Evolutionary conservation across 2,113 vertebrate genomes (phyloP), one percentile per base, ranked within the genome.

Genomic region (Nansenia antarctica): DNA sequence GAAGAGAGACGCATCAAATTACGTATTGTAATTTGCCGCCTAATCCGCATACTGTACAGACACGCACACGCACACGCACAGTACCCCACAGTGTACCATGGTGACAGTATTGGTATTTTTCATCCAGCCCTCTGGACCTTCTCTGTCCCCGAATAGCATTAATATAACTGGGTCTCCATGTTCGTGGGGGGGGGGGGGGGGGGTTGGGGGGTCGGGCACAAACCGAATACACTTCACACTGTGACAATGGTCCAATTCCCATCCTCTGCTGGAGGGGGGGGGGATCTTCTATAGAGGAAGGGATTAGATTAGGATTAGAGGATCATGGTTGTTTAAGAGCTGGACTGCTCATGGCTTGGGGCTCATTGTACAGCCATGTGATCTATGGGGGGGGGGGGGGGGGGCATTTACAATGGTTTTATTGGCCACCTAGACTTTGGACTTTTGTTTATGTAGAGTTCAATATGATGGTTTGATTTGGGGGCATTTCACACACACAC

Each of bases 61-160:
- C 12, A 42, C 39, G 18, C 37, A 39, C 39, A 42, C 18, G 39
- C 1, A 42, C 39, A 42, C 3, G 5, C 67, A 81, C 74, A 65
- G 75, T 49, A 65, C 79, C 82, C 69, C 62, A 69, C 76, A 71
- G 39, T 49, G 45, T 49, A n/a, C 45, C 9, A 49, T 49, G 45
- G 45, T 3, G 65, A 83, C 62, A 73, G 70, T 78, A 20, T 76
- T 76, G 74, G 74, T 73, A 69, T 82, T 85, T 85, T 79, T 74
- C 82, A 77, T 71, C 18, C 62, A 42, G 72, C 69, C 66, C 59
- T 39, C 42, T 74, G n/a, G n/a, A 64, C 60, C 29, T 62, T 67
- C 73, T 81, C 65, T 9, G 74, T 77, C 73, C n/a, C 78, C 82
- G 45, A 49, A 20, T 20, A n/a, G 45, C n/a, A 49, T 8, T 49